Evolutionary conservation across 2,888 invertebrate genomes (phyloP).

Genomic region (Rugalucina vietnamica): DNA sequence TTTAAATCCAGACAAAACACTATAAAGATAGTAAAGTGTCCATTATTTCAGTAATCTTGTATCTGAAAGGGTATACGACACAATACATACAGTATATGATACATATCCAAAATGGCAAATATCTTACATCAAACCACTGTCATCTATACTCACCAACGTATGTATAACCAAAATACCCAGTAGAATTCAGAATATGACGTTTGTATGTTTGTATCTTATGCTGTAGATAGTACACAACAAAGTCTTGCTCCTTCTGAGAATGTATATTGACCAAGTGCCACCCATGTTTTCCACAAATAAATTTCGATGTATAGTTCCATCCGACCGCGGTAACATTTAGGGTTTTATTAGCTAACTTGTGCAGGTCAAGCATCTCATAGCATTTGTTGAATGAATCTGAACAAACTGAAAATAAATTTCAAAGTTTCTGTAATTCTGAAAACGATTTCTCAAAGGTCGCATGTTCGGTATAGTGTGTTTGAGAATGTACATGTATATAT

Average conservation of each 20-base stretch:
- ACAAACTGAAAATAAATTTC: constrained; percentile 6
- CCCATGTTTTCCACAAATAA: background rate
- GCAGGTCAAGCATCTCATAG: background rate
- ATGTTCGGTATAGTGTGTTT: no score
- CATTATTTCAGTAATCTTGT: background rate
- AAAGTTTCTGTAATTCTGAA: no score
- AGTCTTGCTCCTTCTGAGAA: background rate
- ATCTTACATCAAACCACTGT: no score
- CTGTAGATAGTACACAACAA: background rate
- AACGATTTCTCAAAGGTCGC: no score
- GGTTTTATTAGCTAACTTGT: background rate
- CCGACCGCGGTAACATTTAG: background rate
- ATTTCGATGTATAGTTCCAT: background rate
- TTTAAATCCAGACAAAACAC: background rate
- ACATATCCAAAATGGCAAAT: no score
- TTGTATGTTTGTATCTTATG: background rate
- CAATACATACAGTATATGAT: no score
- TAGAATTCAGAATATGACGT: background rate
- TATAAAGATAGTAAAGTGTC: background rate
- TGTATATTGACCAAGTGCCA: background rate
- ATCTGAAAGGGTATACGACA: background rate
- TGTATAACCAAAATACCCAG: background rate
- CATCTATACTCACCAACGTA: background rate
- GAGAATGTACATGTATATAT: no score
- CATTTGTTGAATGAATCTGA: background rate